A percentile compares a stretch with the other conserved stretches of the same genome.
Conservation (phyloP, 1,140 invertebrate genomes). For the Lanistes nyassanus region DNA sequence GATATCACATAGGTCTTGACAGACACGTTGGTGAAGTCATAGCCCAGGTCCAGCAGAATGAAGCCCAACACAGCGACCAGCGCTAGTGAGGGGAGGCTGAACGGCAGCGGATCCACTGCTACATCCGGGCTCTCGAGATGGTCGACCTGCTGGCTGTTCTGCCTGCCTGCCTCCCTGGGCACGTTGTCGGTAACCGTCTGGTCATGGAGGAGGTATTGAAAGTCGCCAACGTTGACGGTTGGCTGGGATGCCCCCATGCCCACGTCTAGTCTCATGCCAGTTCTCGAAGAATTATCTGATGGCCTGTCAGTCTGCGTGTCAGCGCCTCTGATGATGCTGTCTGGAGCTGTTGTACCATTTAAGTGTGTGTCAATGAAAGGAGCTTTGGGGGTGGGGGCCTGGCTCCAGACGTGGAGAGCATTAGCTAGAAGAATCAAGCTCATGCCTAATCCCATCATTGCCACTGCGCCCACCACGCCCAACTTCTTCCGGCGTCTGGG, state of each 20-base stretch:
- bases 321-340: background rate
- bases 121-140: background rate
- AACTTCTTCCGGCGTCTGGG: slow-evolving; percentile 18
- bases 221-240: background rate
- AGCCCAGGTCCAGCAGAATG: slow-evolving; percentile 10
- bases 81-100: background rate
- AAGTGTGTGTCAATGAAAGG: too few species aligned
- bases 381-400: too few species aligned
- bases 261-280: background rate
- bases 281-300: background rate
- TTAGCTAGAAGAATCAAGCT: background rate
- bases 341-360: too few species aligned
- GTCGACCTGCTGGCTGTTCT: background rate
- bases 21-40: slow-evolving; percentile 16
- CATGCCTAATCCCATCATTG: background rate
- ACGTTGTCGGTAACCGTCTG: too few species aligned
- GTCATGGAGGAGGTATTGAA: background rate
- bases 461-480: slow-evolving; percentile 4
- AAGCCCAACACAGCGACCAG: slow-evolving; percentile 13
- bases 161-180: background rate
- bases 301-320: background rate
- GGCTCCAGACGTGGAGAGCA: background rate
- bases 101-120: background rate
- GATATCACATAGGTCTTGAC: slow-evolving; percentile 17
- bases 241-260: background rate